Percentiles rank a stretch among this genome's conserved stretches.
phyloP scores from a whole-genome alignment of 2,113 vertebrate genomes.

The Leptodactylus fuscus region DNA sequence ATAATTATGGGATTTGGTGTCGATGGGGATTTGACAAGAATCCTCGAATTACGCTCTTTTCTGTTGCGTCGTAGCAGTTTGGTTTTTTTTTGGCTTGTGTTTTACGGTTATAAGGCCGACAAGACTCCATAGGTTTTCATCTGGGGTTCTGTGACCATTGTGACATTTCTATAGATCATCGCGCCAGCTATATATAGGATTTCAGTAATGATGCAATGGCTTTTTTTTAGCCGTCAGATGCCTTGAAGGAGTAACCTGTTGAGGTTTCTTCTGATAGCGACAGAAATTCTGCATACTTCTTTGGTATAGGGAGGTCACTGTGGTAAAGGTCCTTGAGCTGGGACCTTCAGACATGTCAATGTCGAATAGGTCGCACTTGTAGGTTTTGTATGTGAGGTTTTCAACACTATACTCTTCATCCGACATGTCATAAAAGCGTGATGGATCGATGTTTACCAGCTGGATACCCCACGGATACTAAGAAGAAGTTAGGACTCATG shows the following conservation, averaged over 20 bases:
- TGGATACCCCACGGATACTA: too few species aligned
- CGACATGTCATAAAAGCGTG: neutral
- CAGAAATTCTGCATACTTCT: neutral
- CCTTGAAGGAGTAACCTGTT: neutral
- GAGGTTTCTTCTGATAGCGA: neutral
- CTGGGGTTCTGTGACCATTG: neutral
- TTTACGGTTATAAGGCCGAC: neutral
- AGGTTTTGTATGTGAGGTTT: neutral
- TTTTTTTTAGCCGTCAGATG: neutral
- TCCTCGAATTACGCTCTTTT: conserved; percentile 1
- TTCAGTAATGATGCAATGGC: neutral
- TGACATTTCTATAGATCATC: conserved; percentile 15
- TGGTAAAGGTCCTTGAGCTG: neutral
- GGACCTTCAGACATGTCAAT: neutral
- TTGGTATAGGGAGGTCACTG: neutral
- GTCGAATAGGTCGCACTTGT: neutral
- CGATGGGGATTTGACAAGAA: conserved; percentile 38
- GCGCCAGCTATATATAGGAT: neutral
- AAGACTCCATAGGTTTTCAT: neutral
- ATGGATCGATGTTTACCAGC: neutral
- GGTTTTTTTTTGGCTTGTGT: neutral
- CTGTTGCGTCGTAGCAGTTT: neutral
- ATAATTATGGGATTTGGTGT: conserved; percentile 32
- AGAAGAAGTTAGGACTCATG: too few species aligned
- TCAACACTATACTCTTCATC: too few species aligned